Conservation (phyloP, 2,113 vertebrate genomes). For the Bettongia penicillata region DNA sequence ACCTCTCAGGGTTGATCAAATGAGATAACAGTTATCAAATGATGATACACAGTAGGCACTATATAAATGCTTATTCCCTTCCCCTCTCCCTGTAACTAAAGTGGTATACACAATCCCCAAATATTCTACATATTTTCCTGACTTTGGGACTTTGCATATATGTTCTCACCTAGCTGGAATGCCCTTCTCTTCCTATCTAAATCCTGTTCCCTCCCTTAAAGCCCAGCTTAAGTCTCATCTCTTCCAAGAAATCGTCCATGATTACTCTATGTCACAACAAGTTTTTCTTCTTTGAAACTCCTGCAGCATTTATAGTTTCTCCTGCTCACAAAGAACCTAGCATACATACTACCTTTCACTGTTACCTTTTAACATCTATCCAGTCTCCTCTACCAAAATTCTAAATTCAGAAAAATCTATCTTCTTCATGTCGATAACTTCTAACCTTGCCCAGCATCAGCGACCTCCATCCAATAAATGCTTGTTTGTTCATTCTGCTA, state of each 20-base stretch:
- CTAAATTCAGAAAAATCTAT: background rate
- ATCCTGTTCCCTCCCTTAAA: background rate
- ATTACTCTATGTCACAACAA: background rate
- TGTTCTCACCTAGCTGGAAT: background rate
- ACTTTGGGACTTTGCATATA: slow-evolving; percentile 1
- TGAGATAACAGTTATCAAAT: background rate
- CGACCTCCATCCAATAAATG: background rate
- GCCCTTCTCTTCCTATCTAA: background rate
- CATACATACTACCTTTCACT: background rate
- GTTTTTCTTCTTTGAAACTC: background rate
- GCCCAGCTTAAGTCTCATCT: background rate
- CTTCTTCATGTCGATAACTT: background rate
- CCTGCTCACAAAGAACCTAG: background rate
- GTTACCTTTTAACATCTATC: background rate
- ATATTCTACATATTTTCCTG: background rate
- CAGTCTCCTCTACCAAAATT: background rate
- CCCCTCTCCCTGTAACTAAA: background rate
- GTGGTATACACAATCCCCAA: background rate
- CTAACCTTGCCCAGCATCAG: background rate
- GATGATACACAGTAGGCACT: background rate
- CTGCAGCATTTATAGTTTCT: background rate
- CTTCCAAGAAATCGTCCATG: background rate
- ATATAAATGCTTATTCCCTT: background rate
- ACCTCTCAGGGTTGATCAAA: background rate
- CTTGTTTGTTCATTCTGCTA: background rate